A percentile compares a stretch with the other conserved stretches of the same genome.
phyloP scores from a whole-genome alignment of 1,140 invertebrate genomes.

The Drosophila nasuta region DNA sequence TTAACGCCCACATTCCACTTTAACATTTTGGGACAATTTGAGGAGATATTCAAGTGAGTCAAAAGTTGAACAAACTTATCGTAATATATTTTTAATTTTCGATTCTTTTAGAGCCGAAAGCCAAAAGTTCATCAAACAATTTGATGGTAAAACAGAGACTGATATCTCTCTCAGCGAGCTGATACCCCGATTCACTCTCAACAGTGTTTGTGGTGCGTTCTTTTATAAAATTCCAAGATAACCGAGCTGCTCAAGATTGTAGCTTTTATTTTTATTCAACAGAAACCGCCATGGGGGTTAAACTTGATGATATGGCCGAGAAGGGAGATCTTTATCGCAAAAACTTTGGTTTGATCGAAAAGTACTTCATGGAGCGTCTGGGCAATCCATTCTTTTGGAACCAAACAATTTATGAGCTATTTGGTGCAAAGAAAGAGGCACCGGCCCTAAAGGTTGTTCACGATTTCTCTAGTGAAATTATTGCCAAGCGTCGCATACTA shows the following conservation, averaged over 20 bases:
- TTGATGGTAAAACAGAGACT: slow-evolving; percentile 43
- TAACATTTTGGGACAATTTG: slow-evolving; percentile 92
- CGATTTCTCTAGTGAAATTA: slow-evolving; percentile 75
- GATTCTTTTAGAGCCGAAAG: slow-evolving; percentile 79
- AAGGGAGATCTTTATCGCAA: slow-evolving; percentile 72
- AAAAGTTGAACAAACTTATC: background rate
- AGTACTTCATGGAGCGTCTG: slow-evolving; percentile 60
- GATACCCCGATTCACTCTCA: slow-evolving; percentile 89
- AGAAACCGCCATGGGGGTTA: slow-evolving; percentile 93
- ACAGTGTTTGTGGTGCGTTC: slow-evolving; percentile 90
- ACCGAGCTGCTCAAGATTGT: background rate
- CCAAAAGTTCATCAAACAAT: slow-evolving; percentile 71
- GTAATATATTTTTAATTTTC: background rate
- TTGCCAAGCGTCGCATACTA: slow-evolving; percentile 62
- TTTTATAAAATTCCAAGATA: background rate
- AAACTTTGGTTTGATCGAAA: slow-evolving; percentile 69
- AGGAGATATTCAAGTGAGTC: slow-evolving; percentile 89
- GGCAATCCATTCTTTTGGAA: slow-evolving; percentile 64
- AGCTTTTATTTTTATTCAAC: background rate
- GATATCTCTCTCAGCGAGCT: slow-evolving; percentile 54
- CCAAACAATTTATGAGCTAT: slow-evolving; percentile 57
- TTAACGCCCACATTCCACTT: slow-evolving; percentile 96
- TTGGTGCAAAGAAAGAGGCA: slow-evolving; percentile 50
- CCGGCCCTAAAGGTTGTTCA: slow-evolving; percentile 58
- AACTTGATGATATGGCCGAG: slow-evolving; percentile 76